Base-by-base conservation (phyloP, 37 sponge, comb jelly and placozoan species). In the Aphrocallistes beatrix region DNA sequence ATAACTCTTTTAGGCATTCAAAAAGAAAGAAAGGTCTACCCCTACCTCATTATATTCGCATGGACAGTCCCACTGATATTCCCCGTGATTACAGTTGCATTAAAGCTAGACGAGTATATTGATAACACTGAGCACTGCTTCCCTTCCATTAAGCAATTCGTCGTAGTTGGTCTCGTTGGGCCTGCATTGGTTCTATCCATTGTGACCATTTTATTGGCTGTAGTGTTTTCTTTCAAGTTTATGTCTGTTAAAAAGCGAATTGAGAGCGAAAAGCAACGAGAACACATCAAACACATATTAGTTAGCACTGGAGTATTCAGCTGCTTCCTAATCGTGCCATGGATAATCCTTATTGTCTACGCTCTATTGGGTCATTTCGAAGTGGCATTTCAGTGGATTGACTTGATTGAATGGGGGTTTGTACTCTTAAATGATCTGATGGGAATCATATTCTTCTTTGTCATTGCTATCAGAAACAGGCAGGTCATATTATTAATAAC, bases 21-120 rank as follows among this genome's bases (percentile, higher is more conserved):
- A 3, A 60, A 13, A 1, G n/a, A 60, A 25, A 19, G 75, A 60
- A 60, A 60, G 75, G n/a, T 60, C 75, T 60, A 60, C n/a, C 75
- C 75, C 34, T 60, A 60, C 75, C 10, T 60, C n/a, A 60, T 60
- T 60, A 60, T 60, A 25, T 60, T 60, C 75, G 75, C 75, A 32
- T 60, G 75, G 75, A 60, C 34, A 32, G 3, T 13, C 34, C 75
- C 75, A 25, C 10, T 60, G 6, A 28, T 60, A 28, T 60, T 60
- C 21, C 75, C 75, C 8, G 21, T 60, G 8, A 1, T 60, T 25
- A 60, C 75, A 19, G 8, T 60, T 8, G 75, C 75, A 19, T 32
- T 60, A 60, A 60, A 19, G 75, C 21, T 60, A 19, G 75, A 13
- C 3, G 75, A 32, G 21, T 60, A 60, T 60, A 30, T 60, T 19